Evolutionary conservation across 2,797 vertebrate genomes (phyloP), one percentile per base, ranked within the genome.

Genomic region (Gallinago nigripennis): DNA sequence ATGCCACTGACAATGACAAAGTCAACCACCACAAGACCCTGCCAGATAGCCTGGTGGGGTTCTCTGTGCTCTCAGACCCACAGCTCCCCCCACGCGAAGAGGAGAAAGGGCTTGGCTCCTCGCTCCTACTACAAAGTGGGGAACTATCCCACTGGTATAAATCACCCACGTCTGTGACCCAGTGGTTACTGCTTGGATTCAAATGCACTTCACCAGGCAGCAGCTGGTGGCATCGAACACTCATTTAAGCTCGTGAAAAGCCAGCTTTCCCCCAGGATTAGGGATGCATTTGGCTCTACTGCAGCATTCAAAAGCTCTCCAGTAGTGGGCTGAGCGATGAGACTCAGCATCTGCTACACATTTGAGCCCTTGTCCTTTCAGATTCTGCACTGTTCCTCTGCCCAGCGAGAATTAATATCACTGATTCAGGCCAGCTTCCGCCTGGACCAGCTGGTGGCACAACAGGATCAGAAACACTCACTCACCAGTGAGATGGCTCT

Each of bases 21-120:
- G 61, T 30, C 46, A 68, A 56, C 7, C 5, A 72, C 39, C 48
- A 57, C 28, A 64, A 64, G 19, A 27, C 60, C 37, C 39, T 63
- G 60, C 3, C 23, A 11, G 60, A 10, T 51, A 43, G 57, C 33
- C 27, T 2, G 0, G 24, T 1, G 1, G 27, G 30, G 24, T n/a
- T 53, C 58, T 73, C 41, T 0, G 1, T 46, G 23, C 21, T 54
- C 11, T 89, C 57, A 57, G 51, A 69, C 35, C 64, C 39, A 75
- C 9, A 5, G 64, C 41, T 82, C 16, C 39, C 21, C 11, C 18
- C 7, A 43, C 0, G 0, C 20, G 28, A 90, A 45, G 4, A 61
- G 28, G 78, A 64, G 33, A 43, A 88, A 35, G 30, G 39, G 41
- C 24, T 50, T 2, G 8, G 30, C 11, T 86, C 46, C 28, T 51